A percentile compares a stretch with the other conserved stretches of the same genome.
Evolutionary conservation across 1,140 invertebrate genomes (phyloP).

Genomic region (Drosophila saltans): DNA sequence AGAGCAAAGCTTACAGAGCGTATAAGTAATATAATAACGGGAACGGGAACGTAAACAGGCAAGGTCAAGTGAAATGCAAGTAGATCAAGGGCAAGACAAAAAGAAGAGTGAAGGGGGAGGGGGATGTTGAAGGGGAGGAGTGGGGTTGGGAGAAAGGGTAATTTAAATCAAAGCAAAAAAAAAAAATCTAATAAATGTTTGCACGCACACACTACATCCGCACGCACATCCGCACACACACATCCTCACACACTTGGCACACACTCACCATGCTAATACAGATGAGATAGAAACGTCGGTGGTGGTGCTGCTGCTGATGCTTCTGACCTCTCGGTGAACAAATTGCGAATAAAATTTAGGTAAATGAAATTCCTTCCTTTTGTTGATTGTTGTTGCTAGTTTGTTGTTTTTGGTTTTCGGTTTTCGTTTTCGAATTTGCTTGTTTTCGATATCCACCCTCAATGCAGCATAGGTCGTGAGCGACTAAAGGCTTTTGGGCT

Average conservation of each 20-base stretch:
- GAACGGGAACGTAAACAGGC: conserved; percentile 7
- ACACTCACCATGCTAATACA: conserved; percentile 75
- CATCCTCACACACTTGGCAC: conserved; percentile 14
- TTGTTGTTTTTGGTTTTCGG: conserved; percentile 21
- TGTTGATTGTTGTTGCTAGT: conserved; percentile 23
- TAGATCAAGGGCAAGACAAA: conserved; percentile 44
- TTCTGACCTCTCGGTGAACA: conserved; percentile 48
- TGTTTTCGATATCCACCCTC: conserved; percentile 42
- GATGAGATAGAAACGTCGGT: conserved; percentile 61
- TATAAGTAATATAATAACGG: conserved; percentile 3
- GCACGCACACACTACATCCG: conserved; percentile 38
- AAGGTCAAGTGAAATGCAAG: conserved; percentile 52
- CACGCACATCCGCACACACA: conserved; percentile 25
- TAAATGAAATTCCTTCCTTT: conserved; percentile 27
- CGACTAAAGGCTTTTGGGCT: conserved; percentile 71
- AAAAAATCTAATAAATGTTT: conserved; percentile 39
- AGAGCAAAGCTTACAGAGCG: conserved; percentile 10
- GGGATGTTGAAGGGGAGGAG: background rate
- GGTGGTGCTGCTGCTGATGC: conserved; percentile 40
- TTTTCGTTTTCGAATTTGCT: conserved; percentile 39
- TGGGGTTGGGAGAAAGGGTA: background rate
- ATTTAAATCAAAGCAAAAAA: conserved; percentile 43
- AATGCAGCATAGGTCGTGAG: conserved; percentile 63
- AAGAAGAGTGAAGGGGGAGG: background rate
- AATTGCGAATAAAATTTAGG: conserved; percentile 55